Evolutionary conservation across 2,888 invertebrate species (phyloP), one percentile per base, ranked within the genome.

Genomic region (Zygaena filipendulae): DNA sequence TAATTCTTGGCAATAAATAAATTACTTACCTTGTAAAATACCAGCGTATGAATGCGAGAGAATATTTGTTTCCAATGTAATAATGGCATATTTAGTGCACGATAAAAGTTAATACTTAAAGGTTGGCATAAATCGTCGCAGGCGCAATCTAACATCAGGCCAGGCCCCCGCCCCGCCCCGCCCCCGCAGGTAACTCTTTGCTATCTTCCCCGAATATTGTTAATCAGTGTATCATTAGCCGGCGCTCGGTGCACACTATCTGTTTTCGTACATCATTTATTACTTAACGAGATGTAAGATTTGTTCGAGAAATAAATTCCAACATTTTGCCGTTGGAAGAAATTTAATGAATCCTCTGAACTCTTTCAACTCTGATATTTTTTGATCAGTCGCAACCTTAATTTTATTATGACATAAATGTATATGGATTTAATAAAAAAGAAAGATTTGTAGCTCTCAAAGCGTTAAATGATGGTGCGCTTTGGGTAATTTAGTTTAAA

Each of bases 221-320:
- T 77, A 79, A 79, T 79, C 77, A 75, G 70, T 63, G 72, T 66
- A 77, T 77, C 75, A 79, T 77, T 77, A 77, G 67, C 64, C 59
- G 42, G 46, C 39, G 43, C 39, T 38, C 43, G 45, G 38, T 42
- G 38, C 59, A 64, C 69, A 72, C 64, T 51, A 49, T 33, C 19
- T 30, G 50, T 18, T 43, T 36, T 37, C 20, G 29, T 37, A 28
- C 30, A 21, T 26, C 25, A 16, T 18, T 36, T 36, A 19, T 30
- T 25, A 21, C 11, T 24, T 27, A 16, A 25, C 8, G 23, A 13
- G n/a, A 8, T n/a, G n/a, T n/a, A n/a, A n/a, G n/a, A n/a, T n/a
- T n/a, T n/a, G n/a, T n/a, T n/a, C n/a, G n/a, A n/a, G n/a, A n/a
- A n/a, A n/a, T n/a, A n/a, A n/a, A n/a, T n/a, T n/a, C n/a, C n/a